phyloP scores from a whole-genome alignment of 2,888 invertebrate genomes.

The Troilus luridus region DNA sequence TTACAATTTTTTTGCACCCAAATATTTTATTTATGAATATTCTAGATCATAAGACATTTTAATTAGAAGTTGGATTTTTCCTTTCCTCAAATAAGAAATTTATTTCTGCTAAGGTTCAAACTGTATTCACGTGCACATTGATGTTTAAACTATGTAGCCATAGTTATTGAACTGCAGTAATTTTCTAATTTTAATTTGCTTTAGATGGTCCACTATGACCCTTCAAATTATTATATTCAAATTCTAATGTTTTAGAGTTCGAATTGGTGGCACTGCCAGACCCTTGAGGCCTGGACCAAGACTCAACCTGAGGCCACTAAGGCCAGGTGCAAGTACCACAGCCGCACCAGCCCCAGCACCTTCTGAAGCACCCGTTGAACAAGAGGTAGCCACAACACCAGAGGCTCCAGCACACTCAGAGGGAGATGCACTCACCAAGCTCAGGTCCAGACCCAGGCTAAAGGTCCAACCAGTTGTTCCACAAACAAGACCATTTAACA shows the following conservation, averaged over 20 bases:
- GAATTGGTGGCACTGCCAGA: constrained; percentile 71
- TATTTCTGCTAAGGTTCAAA: background rate
- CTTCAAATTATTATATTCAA: background rate
- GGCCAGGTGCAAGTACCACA: constrained; percentile 40
- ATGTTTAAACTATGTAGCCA: too few species aligned
- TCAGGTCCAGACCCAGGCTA: constrained; percentile 70
- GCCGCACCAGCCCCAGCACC: constrained; percentile 45
- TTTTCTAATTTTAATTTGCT: background rate
- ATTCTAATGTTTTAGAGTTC: constrained; percentile 61
- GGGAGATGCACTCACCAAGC: constrained; percentile 69
- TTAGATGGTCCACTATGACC: background rate
- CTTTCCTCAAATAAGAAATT: background rate
- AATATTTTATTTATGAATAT: too few species aligned
- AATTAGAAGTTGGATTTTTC: background rate
- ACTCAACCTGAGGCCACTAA: constrained; percentile 71
- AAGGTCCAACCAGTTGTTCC: constrained; percentile 68
- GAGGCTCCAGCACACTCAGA: constrained; percentile 53
- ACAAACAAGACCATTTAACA: constrained; percentile 66
- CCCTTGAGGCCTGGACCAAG: constrained; percentile 78
- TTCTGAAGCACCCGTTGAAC: constrained; percentile 23
- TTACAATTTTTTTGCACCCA: too few species aligned
- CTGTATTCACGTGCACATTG: background rate
- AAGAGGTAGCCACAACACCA: constrained; percentile 58
- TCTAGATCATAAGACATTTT: too few species aligned
- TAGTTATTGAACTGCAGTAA: background rate